These are phyloP conservation scores for Odocoileus virginianus DNA, from an alignment of 2,113 vertebrate genomes.

Conservation along the genomic window DNA sequence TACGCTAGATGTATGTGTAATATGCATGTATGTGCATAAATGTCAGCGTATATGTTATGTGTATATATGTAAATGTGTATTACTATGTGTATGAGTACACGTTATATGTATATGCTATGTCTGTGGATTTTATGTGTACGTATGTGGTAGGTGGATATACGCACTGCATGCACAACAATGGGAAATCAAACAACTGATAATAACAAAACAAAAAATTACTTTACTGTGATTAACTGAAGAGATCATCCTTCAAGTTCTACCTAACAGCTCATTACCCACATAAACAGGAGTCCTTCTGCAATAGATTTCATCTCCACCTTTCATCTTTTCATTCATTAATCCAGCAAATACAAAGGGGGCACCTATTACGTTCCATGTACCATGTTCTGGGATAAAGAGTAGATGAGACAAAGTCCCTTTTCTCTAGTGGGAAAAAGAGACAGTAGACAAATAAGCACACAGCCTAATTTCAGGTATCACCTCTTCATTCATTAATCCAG, in stretches of 20 bases:
- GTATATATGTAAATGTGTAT: too few species aligned
- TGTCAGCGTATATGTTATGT: background rate
- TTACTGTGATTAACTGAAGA: background rate
- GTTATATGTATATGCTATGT: background rate
- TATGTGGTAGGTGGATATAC: background rate
- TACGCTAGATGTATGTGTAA: background rate
- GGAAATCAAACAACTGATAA: background rate
- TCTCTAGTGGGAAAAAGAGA: background rate
- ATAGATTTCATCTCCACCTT: background rate
- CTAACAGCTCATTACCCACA: background rate
- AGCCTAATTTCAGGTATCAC: background rate
- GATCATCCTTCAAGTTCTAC: background rate
- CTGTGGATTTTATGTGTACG: background rate
- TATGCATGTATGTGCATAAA: background rate
- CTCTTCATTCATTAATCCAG: background rate
- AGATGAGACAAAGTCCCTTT: background rate
- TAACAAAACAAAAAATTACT: background rate
- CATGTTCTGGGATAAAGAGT: background rate
- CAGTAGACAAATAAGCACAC: background rate
- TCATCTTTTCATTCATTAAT: background rate
- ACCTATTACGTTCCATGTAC: background rate
- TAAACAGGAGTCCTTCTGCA: background rate
- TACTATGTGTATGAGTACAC: background rate
- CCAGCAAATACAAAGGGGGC: background rate
- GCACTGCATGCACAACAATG: background rate